These are phyloP conservation scores for Tyria jacobaeae DNA, from an alignment of 2,888 invertebrate genomes.

Conservation along the genomic window DNA sequence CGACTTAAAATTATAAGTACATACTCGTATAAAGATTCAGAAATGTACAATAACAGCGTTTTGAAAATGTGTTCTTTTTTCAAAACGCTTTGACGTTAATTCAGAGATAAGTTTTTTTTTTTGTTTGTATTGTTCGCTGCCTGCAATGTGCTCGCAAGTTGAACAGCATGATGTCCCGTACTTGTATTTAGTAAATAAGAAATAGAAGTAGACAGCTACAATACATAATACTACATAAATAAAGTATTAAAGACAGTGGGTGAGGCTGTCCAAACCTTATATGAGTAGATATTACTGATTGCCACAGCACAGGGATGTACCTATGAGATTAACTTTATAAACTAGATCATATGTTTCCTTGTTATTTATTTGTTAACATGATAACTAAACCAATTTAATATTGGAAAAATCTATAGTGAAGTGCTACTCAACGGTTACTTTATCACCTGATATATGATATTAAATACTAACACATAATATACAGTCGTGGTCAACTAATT, in stretches of 20 bases:
- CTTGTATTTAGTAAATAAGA: background rate
- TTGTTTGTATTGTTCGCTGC: too few species aligned
- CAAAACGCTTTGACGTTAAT: too few species aligned
- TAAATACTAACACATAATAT: too few species aligned
- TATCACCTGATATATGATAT: background rate
- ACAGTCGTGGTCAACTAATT: too few species aligned
- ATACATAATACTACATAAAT: background rate
- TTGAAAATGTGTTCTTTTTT: too few species aligned
- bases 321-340: background rate
- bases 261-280: background rate
- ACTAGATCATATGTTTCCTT: background rate
- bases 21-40: too few species aligned
- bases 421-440: background rate
- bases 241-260: background rate
- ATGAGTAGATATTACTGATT: background rate
- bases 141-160: too few species aligned
- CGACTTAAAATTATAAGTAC: too few species aligned
- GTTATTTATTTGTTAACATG: background rate
- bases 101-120: too few species aligned
- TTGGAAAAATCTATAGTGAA: background rate
- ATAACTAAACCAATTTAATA: background rate
- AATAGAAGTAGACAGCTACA: background rate
- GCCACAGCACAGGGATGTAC: background rate
- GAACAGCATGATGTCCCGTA: too few species aligned
- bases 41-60: too few species aligned